Evolutionary conservation across 2,797 vertebrate species (phyloP), one percentile per base, ranked within the genome.

Genomic region (Danio aesculapii): DNA sequence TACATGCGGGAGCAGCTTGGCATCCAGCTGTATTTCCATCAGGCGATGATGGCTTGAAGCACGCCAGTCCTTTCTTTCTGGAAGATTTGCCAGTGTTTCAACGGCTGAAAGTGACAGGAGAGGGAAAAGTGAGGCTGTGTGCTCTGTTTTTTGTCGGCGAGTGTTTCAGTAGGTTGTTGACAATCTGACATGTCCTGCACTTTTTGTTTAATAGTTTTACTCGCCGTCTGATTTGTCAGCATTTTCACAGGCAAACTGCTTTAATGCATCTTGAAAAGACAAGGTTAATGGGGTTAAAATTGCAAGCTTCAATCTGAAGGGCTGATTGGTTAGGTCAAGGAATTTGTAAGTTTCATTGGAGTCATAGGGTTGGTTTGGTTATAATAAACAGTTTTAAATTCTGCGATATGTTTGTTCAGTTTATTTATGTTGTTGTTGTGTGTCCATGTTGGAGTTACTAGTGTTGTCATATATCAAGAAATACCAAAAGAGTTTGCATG

Each of bases 11-110:
- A 82, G 79, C 64, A 61, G 68, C n/a, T 83, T 77, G 79, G 83
- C 83, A 79, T 71, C 43, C 59, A 66, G 81, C 82, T 87, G 86
- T 80, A 86, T 83, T 86, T 58, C 75, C 63, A 53, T 90, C 86
- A 84, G 84, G 82, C 76, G 86, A 90, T 87, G 88, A 91, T 85
- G 82, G 84, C 76, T 91, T 89, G 89, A 93, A 83, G 84, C 89
- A 86, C 72, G 47, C 82, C 89, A 88, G 91, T 88, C 86, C 79
- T 86, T 88, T 83, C 81, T 68, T 70, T 77, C 21, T 79, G 70
- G 69, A 62, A 21, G 57, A 53, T 58, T 49, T 75, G 81, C 84
- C 64, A 83, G 81, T 57, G 68, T 84, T 79, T 70, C 59, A 64
- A 66, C 41, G 10, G 47, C 47, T 81, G 43, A 30, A 75, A 58